Evolutionary conservation across 2,113 vertebrate genomes (phyloP).

Genomic region (Pelobates fuscus): DNA sequence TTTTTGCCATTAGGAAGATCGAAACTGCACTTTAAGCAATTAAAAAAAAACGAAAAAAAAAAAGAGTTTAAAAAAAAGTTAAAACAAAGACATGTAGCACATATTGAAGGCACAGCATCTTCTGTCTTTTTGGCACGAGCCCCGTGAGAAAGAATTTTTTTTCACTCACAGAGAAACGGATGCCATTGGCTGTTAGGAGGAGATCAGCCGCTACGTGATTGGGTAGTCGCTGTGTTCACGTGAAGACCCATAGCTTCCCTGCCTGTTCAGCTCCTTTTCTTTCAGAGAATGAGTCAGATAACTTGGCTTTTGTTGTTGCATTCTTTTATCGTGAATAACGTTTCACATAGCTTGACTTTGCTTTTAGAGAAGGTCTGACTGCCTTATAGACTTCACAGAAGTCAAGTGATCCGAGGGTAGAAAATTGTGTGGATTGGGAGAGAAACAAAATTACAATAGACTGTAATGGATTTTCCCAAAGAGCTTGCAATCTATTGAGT

Average conservation of each 20-base stretch:
- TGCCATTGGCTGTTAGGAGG: slow-evolving; percentile 17
- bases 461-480: not conserved
- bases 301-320: not conserved
- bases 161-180: not conserved
- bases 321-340: slow-evolving; percentile 7
- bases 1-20: not conserved
- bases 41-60: slow-evolving; percentile 1
- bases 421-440: too few species aligned
- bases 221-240: slow-evolving; percentile 24
- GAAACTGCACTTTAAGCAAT: not conserved
- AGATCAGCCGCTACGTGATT: slow-evolving; percentile 30
- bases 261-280: slow-evolving; percentile 20
- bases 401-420: too few species aligned
- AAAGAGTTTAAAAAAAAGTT: too few species aligned
- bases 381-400: not conserved
- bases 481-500: not conserved
- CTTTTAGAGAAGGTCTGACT: too few species aligned
- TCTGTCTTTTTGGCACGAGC: not conserved
- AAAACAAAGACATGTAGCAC: too few species aligned
- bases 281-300: slow-evolving; percentile 7
- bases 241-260: slow-evolving; percentile 21
- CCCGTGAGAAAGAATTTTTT: slow-evolving; percentile 6
- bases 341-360: not conserved
- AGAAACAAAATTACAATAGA: not conserved
- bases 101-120: not conserved